Evolutionary conservation across 2,113 vertebrate genomes (phyloP).

Genomic region (Chaetodon auriga): DNA sequence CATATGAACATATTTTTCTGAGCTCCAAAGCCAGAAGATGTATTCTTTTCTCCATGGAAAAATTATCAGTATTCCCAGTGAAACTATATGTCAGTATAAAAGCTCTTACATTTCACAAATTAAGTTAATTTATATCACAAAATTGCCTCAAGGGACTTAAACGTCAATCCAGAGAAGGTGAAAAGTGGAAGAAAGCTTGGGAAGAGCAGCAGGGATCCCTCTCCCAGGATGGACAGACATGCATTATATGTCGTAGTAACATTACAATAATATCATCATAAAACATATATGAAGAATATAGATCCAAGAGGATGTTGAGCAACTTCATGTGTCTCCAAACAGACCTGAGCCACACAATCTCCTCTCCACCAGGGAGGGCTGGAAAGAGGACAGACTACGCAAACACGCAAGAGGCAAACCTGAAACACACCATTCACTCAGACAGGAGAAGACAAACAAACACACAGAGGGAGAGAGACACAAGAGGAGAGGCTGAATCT

Average conservation of each 20-base stretch:
- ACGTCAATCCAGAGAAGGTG: background rate
- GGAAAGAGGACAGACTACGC: background rate
- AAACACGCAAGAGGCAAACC: background rate
- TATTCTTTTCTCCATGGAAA: background rate
- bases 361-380: background rate
- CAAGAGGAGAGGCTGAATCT: background rate
- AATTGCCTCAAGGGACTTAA: background rate
- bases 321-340: background rate
- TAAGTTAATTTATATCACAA: background rate
- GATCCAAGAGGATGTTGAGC: background rate
- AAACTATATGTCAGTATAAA: background rate
- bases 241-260: background rate
- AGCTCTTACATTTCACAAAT: background rate
- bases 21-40: conserved; percentile 3
- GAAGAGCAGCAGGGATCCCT: background rate
- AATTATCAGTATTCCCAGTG: background rate
- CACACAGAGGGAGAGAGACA: background rate
- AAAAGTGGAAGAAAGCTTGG: background rate
- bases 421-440: background rate
- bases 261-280: too few species aligned
- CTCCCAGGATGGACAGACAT: background rate
- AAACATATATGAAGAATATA: background rate
- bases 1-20: conserved; percentile 3
- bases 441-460: background rate
- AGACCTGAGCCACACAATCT: background rate